Conservation (phyloP, 2,113 vertebrate genomes). For the Rostratula benghalensis region DNA sequence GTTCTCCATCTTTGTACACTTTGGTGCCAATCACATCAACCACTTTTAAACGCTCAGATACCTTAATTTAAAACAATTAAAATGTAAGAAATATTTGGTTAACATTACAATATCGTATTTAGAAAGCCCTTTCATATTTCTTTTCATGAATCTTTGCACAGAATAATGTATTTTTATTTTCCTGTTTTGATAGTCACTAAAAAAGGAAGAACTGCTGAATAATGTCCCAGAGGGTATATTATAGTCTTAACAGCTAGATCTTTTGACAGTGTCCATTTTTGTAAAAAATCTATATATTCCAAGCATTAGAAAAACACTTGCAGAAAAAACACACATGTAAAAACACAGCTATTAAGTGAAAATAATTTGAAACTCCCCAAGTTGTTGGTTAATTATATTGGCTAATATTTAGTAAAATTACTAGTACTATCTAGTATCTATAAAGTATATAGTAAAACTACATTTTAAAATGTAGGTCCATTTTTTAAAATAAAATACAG, state of each 20-base stretch:
- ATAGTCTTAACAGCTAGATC: not conserved
- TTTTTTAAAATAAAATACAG: not conserved
- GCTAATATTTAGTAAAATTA: not conserved
- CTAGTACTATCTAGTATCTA: too few species aligned
- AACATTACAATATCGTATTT: not conserved
- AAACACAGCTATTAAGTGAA: not conserved
- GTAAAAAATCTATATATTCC: not conserved
- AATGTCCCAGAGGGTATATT: not conserved
- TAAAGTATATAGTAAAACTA: too few species aligned
- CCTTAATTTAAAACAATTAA: conserved; percentile 70
- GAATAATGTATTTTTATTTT: not conserved
- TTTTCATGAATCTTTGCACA: not conserved
- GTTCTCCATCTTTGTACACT: conserved; percentile 89
- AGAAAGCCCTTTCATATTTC: not conserved
- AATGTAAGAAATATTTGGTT: not conserved
- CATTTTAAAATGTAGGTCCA: not conserved
- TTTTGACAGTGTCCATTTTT: not conserved
- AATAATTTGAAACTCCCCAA: not conserved
- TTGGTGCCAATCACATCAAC: conserved; percentile 95
- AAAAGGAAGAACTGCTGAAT: not conserved
- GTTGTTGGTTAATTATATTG: not conserved
- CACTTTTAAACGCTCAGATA: conserved; percentile 97
- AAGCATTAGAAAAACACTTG: not conserved
- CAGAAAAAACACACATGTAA: not conserved
- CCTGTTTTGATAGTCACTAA: not conserved